phyloP scores from a whole-genome alignment of 2,113 vertebrate genomes.

The Perca fluviatilis region DNA sequence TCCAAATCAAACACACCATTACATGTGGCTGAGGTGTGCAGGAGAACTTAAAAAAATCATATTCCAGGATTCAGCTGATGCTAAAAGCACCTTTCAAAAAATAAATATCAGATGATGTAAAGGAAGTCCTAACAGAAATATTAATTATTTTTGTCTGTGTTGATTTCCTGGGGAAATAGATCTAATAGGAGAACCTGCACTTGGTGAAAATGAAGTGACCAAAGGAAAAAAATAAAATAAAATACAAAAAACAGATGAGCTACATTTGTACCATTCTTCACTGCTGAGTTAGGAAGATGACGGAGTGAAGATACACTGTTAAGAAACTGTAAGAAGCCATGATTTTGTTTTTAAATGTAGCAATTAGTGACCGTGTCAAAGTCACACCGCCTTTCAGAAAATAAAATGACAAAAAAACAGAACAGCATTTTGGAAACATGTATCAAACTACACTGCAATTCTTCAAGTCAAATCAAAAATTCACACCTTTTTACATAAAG shows the following conservation, averaged over 20 bases:
- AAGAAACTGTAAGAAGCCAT: conserved; percentile 67
- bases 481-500: conserved; percentile 82
- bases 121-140: conserved; percentile 27
- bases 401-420: conserved; percentile 27
- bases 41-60: conserved; percentile 27
- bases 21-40: conserved; percentile 53
- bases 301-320: conserved; percentile 69
- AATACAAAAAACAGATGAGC: conserved; percentile 36
- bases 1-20: conserved; percentile 41
- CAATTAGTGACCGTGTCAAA: conserved; percentile 47
- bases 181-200: conserved; percentile 40
- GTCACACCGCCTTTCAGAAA: conserved; percentile 60
- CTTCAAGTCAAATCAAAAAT: conserved; percentile 89
- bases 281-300: conserved; percentile 67
- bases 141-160: conserved; percentile 14
- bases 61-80: conserved; percentile 60
- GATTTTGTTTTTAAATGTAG: conserved; percentile 66
- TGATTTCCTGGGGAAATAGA: conserved; percentile 29
- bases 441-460: conserved; percentile 88
- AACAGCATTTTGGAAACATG: conserved; percentile 84
- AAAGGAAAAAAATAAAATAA: background rate
- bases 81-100: conserved; percentile 47
- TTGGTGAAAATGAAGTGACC: conserved; percentile 51
- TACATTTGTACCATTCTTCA: conserved; percentile 80
- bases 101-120: conserved; percentile 57